A percentile compares a stretch with the other conserved stretches of the same genome.
phyloP scores from a whole-genome alignment of 2,113 vertebrate species.

The Pogonocichla stellata region DNA sequence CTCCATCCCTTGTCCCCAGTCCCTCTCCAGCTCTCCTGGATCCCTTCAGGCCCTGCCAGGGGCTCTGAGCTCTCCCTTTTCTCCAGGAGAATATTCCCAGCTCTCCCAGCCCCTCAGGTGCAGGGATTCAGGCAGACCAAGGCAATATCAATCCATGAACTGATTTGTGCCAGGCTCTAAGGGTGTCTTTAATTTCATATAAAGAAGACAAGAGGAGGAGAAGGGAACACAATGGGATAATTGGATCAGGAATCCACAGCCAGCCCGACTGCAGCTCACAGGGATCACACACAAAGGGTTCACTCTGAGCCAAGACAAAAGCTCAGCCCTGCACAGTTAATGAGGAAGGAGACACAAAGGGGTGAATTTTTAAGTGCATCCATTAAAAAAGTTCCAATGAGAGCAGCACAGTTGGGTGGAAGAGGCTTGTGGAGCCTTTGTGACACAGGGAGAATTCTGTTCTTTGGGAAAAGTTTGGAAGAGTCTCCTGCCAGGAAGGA shows the following conservation, averaged over 20 bases:
- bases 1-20: no score
- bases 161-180: slow-evolving; percentile 7
- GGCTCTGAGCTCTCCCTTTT: neutral
- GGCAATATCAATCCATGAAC: neutral
- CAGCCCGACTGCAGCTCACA: neutral
- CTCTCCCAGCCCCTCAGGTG: neutral
- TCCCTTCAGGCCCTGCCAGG: neutral
- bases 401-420: neutral
- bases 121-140: neutral
- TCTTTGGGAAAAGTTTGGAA: neutral
- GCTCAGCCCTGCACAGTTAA: neutral
- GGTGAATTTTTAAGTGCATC: neutral
- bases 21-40: neutral
- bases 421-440: neutral
- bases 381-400: neutral
- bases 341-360: neutral
- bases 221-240: neutral
- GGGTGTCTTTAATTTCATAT: neutral
- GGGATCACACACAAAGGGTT: neutral
- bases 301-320: neutral
- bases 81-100: neutral
- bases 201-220: slow-evolving; percentile 23
- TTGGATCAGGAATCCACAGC: slow-evolving; percentile 8
- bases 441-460: neutral
- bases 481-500: neutral